phyloP scores from a whole-genome alignment of 2,888 invertebrate species.

The Boloria selene region DNA sequence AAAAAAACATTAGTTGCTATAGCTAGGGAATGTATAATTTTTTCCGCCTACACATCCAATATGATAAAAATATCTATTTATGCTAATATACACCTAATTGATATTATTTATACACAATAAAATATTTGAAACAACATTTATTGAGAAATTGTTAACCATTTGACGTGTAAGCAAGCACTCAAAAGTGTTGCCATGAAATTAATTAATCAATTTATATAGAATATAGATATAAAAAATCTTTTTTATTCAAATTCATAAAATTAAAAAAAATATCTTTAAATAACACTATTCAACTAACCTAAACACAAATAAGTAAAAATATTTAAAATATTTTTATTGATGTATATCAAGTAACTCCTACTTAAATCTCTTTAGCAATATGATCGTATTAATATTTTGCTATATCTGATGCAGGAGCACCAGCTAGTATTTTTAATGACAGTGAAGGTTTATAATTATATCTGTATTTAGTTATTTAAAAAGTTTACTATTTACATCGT shows the following conservation, averaged over 20 bases:
- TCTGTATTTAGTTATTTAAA: too few species aligned
- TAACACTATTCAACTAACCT: background rate
- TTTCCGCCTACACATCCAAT: constrained; percentile 39
- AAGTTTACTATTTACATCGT: too few species aligned
- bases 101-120: constrained; percentile 31
- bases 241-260: too few species aligned
- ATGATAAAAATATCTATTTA: constrained; percentile 18
- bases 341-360: background rate
- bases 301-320: background rate
- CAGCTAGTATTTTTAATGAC: too few species aligned
- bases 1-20: constrained; percentile 67
- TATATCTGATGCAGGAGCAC: too few species aligned
- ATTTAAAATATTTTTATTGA: background rate
- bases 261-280: background rate
- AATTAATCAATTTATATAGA: constrained; percentile 17
- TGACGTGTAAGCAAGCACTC: constrained; percentile 49
- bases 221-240: background rate
- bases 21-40: constrained; percentile 53
- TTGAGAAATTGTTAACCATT: constrained; percentile 45
- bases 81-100: constrained; percentile 27
- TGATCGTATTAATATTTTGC: background rate
- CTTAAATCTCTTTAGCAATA: background rate
- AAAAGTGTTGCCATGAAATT: constrained; percentile 38
- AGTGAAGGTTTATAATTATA: too few species aligned
- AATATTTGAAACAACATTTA: constrained; percentile 41